Percentiles rank a stretch among this genome's conserved stretches.
Conservation (phyloP, 2,797 vertebrate species). For the Mus caroli region DNA sequence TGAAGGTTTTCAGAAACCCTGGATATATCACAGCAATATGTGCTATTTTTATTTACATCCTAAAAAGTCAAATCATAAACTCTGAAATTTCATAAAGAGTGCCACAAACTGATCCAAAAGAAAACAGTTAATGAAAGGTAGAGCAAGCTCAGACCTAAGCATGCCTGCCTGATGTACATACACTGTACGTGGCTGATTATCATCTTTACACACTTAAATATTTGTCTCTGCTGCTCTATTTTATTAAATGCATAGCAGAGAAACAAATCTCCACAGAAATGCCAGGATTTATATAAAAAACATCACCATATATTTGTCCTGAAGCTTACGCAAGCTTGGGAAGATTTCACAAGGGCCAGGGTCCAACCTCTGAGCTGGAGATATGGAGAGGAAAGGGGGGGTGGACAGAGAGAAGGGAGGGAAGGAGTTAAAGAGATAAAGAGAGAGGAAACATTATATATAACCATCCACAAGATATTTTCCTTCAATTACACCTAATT, state of each 20-base stretch:
- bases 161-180: background rate
- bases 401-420: background rate
- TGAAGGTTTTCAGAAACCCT: constrained; percentile 46
- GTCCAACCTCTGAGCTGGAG: background rate
- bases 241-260: constrained; percentile 15
- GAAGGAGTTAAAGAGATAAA: background rate
- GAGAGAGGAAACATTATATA: constrained; percentile 68
- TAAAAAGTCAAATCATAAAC: constrained; percentile 55
- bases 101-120: constrained; percentile 22
- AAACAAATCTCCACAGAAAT: background rate
- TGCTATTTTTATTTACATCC: constrained; percentile 49
- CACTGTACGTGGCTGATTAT: background rate
- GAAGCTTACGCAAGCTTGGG: background rate
- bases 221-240: background rate
- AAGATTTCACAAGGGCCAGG: background rate
- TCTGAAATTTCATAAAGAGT: constrained; percentile 40
- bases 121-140: constrained; percentile 8
- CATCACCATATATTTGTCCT: background rate
- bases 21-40: background rate
- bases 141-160: background rate
- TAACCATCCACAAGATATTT: constrained; percentile 83
- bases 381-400: background rate
- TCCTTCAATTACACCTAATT: constrained; percentile 83
- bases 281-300: constrained; percentile 3
- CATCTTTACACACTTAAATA: background rate